Evolutionary conservation across 2,888 invertebrate genomes (phyloP).

Genomic region (Lampropteryx suffumata): DNA sequence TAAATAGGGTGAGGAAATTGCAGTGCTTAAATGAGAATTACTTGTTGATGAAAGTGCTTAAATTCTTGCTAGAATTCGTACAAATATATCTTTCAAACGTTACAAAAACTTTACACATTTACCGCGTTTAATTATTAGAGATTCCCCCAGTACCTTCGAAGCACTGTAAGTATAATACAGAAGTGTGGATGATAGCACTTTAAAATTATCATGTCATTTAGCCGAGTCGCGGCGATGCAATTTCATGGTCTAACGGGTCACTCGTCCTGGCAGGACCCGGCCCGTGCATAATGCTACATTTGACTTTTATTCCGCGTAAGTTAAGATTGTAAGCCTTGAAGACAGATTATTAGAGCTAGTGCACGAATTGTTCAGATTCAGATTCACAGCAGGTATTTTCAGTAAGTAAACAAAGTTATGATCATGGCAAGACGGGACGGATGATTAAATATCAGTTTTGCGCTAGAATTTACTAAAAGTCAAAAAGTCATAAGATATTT

Average conservation of each 20-base stretch:
- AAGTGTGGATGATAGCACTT: constrained; percentile 52
- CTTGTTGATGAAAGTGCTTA: constrained; percentile 11
- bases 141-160: constrained; percentile 26
- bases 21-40: constrained; percentile 24
- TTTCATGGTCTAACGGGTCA: constrained; percentile 54
- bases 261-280: constrained; percentile 35
- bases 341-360: constrained; percentile 1
- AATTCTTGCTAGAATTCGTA: neutral
- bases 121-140: constrained; percentile 38
- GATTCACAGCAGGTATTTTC: too few relatives aligned
- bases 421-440: too few relatives aligned
- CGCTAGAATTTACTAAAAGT: too few relatives aligned
- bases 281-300: constrained; percentile 6
- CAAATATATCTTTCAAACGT: neutral
- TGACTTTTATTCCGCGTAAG: constrained; percentile 3
- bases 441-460: too few relatives aligned
- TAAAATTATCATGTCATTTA: constrained; percentile 66
- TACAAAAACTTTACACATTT: constrained; percentile 5
- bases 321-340: neutral
- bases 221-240: constrained; percentile 49
- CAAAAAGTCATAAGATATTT: too few relatives aligned
- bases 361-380: neutral
- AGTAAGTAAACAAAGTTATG: too few relatives aligned
- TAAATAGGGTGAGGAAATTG: constrained; percentile 25
- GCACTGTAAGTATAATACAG: constrained; percentile 31